Base-by-base conservation (phyloP, 1,140 invertebrate genomes). In the Ceratoteleas bidentatus region DNA sequence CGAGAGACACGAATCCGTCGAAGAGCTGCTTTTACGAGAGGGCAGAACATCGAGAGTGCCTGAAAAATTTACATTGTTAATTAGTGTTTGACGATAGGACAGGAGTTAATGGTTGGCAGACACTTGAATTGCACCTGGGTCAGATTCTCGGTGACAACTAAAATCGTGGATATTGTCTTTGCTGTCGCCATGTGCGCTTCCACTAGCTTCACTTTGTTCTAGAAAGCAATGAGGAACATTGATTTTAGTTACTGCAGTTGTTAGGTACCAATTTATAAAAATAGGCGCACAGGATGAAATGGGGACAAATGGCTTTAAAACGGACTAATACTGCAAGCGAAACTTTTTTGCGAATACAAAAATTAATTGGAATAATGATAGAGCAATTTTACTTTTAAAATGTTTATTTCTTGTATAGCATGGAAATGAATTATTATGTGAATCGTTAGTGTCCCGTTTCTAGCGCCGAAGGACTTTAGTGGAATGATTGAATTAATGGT, bases 1-100 rank as follows among this genome's bases (percentile, higher is more conserved):
- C 11, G 93, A 94, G 24, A 93, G 85, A 86, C 93, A 93, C 3
- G 93, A 94, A 78, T 94, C 93, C 9, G 93, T 94, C 0, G 93
- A 94, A 16, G 93, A 94, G 60, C 93, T 94, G 83, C 93, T 94
- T 88, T 94, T 94, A 45, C 93, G 89, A 16, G 93, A 93, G n/a
- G 92, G 92, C 50, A 93, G 61, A 66, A 86, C 70, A 56, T 92
- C 90, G 10, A 86, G 49, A 8, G 83, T 87, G 52, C 85, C 87
- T 88, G 69, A 65, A 65, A 65, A 64, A 40, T 70, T 6, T 10
- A 45, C 4, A 45, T 45, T 45, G n/a, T 36, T 36, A 45, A 45
- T 45, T 45, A 45, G 3, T 11, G n/a, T 45, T 10, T 4, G 10
- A 45, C n/a, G 10, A n/a, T 10, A 11, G 7, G 43, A 6, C n/a